Percentiles rank a stretch among this genome's conserved stretches.
Evolutionary conservation across 2,888 invertebrate genomes (phyloP).

Genomic region (Eutolmus rufibarbis): DNA sequence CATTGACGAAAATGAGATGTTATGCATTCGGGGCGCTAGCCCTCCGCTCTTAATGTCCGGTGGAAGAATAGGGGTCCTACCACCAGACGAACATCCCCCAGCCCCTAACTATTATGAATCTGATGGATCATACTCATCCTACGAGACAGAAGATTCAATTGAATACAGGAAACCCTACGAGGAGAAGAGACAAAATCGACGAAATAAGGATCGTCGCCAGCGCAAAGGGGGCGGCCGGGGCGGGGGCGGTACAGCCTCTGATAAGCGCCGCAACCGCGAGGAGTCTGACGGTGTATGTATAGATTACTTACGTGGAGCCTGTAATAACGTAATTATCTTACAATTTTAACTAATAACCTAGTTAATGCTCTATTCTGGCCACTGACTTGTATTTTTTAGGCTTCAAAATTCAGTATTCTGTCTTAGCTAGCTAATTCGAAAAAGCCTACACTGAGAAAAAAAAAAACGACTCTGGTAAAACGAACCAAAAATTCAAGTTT

Average conservation of each 20-base stretch:
- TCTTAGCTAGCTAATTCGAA: neutral
- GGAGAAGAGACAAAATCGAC: conserved; percentile 61
- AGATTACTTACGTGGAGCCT: conserved; percentile 89
- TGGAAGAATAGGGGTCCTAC: neutral
- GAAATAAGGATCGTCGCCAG: conserved; percentile 62
- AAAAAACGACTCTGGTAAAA: too few relatives aligned
- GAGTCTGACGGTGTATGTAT: conserved; percentile 77
- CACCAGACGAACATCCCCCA: conserved; percentile 51
- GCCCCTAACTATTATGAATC: conserved; percentile 64
- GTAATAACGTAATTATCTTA: conserved; percentile 68
- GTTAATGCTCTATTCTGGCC: too few relatives aligned
- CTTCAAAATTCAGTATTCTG: too few relatives aligned
- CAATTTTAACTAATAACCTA: neutral
- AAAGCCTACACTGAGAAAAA: too few relatives aligned
- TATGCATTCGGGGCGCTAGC: conserved; percentile 80
- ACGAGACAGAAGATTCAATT: conserved; percentile 65
- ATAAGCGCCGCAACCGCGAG: conserved; percentile 63
- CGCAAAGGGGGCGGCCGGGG: conserved; percentile 63
- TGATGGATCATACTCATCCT: conserved; percentile 66
- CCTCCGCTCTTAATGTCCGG: conserved; percentile 63
- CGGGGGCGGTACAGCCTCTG: neutral
- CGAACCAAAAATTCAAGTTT: too few relatives aligned
- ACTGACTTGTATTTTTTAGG: too few relatives aligned
- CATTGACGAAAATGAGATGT: conserved; percentile 80
- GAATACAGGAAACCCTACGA: conserved; percentile 60